Base-by-base conservation (phyloP, 2,888 invertebrate species). In the Sympetrum striolatum region DNA sequence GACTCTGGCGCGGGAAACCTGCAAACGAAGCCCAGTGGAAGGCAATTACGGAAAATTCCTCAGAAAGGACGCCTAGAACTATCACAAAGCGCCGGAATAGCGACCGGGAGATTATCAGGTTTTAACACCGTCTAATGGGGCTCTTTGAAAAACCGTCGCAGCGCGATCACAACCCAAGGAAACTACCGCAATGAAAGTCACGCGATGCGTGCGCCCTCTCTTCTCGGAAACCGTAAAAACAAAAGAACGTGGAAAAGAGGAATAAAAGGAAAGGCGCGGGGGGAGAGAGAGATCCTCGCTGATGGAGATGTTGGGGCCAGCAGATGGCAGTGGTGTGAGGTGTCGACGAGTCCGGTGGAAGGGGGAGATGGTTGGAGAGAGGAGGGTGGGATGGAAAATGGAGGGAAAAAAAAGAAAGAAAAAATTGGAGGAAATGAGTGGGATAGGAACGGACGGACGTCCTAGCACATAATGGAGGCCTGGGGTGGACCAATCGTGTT, bases 401-500 rank as follows among this genome's bases (percentile, higher is more conserved):
- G 73, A 18, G 73, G 73, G 25, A 73, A 73, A 73, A 73, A 31
- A 3, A 31, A 31, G 25, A 25, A 81, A 81, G n/a, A 15, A n/a
- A 48, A 81, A 81, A 12, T 22, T 44, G 81, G 44, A 22, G n/a
- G 44, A 44, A 81, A 81, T 48, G 44, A 81, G 44, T 44, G 81
- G 81, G 48, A 81, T 81, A 81, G 48, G 81, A 48, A 81, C 25
- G 44, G 81, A 81, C n/a, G 81, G 81, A 25, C 81, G 81, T 81
- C 48, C 81, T 81, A 81, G 81, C 48, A 81, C 44, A 81, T 44
- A 81, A 81, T 81, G 81, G 81, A 81, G 48, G 39, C 25, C 44
- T 15, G n/a, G 25, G 25, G 15, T 25, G 44, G 25, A 48, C 81
- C 81, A 81, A 81, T 81, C 81, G n/a, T 48, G 39, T 81, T 39